Evolutionary conservation across 1,140 invertebrate genomes (phyloP).

Genomic region (Drosophila ercepeae): DNA sequence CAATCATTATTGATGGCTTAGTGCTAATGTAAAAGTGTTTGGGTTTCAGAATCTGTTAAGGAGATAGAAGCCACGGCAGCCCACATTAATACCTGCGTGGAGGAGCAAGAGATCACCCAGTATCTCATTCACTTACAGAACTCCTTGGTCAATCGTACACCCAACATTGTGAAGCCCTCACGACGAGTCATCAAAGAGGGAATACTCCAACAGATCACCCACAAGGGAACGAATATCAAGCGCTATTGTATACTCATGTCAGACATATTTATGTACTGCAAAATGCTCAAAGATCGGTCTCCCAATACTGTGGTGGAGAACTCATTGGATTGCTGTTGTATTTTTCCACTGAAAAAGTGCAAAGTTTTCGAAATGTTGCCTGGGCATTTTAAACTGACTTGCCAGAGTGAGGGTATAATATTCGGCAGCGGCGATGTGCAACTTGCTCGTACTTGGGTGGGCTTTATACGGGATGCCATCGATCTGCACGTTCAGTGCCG

Average conservation of each 20-base stretch:
- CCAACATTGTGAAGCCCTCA: constrained; percentile 88
- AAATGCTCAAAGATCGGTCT: constrained; percentile 75
- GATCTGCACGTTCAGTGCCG: constrained; percentile 85
- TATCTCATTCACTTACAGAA: constrained; percentile 88
- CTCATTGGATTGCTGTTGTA: constrained; percentile 85
- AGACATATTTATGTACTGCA: constrained; percentile 87
- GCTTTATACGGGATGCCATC: constrained; percentile 85
- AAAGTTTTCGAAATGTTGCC: constrained; percentile 85
- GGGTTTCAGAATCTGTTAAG: constrained; percentile 85
- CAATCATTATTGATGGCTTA: constrained; percentile 35
- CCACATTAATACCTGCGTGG: constrained; percentile 89
- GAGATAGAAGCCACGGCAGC: constrained; percentile 88
- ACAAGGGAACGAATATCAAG: constrained; percentile 83
- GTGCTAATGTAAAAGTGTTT: not conserved
- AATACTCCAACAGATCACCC: constrained; percentile 87
- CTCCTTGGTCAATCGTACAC: constrained; percentile 86
- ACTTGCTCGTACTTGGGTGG: constrained; percentile 86
- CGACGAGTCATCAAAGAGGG: constrained; percentile 89
- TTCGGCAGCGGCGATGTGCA: constrained; percentile 85
- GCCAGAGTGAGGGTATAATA: constrained; percentile 86
- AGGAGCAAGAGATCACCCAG: constrained; percentile 89
- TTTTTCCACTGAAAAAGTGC: constrained; percentile 87
- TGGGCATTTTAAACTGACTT: constrained; percentile 86
- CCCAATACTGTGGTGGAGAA: constrained; percentile 83
- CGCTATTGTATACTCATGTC: constrained; percentile 85